Base-by-base conservation (phyloP, 2,888 invertebrate species). In the Panzeria rudis region DNA sequence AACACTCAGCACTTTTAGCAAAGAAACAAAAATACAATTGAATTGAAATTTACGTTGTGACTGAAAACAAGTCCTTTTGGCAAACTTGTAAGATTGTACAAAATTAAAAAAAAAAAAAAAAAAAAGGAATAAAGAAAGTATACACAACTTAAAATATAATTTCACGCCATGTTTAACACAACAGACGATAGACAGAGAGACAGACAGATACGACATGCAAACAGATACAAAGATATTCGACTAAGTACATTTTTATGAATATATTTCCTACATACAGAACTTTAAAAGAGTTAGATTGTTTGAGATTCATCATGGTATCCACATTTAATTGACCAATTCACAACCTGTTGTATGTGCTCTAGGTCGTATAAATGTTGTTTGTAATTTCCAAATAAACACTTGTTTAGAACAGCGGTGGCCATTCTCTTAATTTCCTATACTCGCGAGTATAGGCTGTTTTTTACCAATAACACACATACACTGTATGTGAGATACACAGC, bases 131-230 rank as follows among this genome's bases (percentile, higher is more conserved):
- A 52, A 52, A 56, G 52, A 75, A 73, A 11, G 32, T 59, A 52
- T 15, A 62, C 15, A 69, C 56, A 88, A 90, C 88, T 88, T 88
- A 88, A 91, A 92, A 92, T 89, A 91, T 90, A 92, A 92, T 92
- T 92, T 92, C 92, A 92, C 90, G 92, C 92, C 89, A 89, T 89
- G 92, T 89, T 91, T 89, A 88, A 89, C 90, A 89, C 89, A 89
- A 89, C 88, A 89, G 90, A 89, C 89, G 89, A 52, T 25, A 52
- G 9, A 66, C 38, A 52, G 4, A 52, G 4, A 61, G n/a, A 64
- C 29, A n/a, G 15, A 29, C 13, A 52, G 23, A 20, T 17, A 50
- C 5, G 50, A 17, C 13, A 52, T 54, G 15, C 8, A 56, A 8
- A 56, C 23, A 66, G 32, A 41, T 38, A 44, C 25, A n/a, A 23